Evolutionary conservation across 2,888 invertebrate species (phyloP), one percentile per base, ranked within the genome.

Genomic region (Archips crataeganus): DNA sequence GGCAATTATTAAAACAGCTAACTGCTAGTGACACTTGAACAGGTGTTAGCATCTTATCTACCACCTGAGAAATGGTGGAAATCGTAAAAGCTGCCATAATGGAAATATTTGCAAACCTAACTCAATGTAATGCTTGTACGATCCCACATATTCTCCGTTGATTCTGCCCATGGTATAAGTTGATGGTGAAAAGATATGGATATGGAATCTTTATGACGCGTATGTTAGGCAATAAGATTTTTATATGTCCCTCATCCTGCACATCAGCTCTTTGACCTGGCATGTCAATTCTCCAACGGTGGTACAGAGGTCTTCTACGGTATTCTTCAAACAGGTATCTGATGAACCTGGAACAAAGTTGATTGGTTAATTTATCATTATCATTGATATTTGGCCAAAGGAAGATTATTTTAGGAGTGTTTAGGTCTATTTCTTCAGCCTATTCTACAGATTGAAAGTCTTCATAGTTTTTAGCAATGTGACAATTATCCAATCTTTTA

Each of bases 191-290:
- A 23, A 23, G 36, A 5, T 45, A 11, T 45, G 45, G 45, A 11
- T 10, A 45, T 11, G 45, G 11, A 11, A 45, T 45, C 3, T 10
- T 11, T 45, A 11, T 0, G 45, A 11, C 11, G 45, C 11, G 45
- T 45, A 6, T 6, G 11, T 45, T 45, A 11, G 45, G 4, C 3
- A n/a, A 49, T 49, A n/a, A 5, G 49, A 5, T n/a, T 5, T 57
- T 57, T 57, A 57, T 10, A 57, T 39, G 6, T 39, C 39, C n/a
- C 36, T 39, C 36, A 61, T 61, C 39, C 39, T 61, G 39, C 61
- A 61, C 32, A 57, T 67, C 2, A 54, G 67, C 11, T 67, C 65
- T 4, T 65, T 57, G 39, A 67, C 54, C 23, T 57, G 67, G 23
- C 39, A 54, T 13, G 67, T 23, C 36, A 67, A 23, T 11, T 67